These are phyloP conservation scores for Pandion haliaetus DNA, from an alignment of 2,113 vertebrate genomes.

Conservation along the genomic window DNA sequence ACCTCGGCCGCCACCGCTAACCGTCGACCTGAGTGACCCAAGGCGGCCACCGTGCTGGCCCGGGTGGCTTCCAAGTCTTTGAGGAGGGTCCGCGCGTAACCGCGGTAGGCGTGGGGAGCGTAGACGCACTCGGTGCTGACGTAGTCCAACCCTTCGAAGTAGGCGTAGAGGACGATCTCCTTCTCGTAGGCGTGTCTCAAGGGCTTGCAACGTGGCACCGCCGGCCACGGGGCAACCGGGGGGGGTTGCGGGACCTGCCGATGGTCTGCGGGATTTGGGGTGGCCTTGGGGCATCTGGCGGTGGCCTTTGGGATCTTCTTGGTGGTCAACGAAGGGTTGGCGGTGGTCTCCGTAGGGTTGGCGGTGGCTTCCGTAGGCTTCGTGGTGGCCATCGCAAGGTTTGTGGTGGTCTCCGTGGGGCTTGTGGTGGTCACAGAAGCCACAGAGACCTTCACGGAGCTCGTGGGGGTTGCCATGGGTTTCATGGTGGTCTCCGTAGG, in stretches of 20 bases:
- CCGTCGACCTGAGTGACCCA: constrained; percentile 87
- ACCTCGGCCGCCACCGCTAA: constrained; percentile 80
- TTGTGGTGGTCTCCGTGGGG: too few species aligned
- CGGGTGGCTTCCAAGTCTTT: constrained; percentile 85
- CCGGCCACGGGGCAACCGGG: constrained; percentile 76
- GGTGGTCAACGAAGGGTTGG: too few species aligned
- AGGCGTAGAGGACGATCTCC: constrained; percentile 92
- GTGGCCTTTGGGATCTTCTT: not conserved
- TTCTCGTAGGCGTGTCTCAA: constrained; percentile 91
- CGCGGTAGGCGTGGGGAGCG: constrained; percentile 88
- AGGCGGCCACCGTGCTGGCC: constrained; percentile 84
- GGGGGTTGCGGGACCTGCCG: constrained; percentile 80
- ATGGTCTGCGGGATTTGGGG: constrained; percentile 74
- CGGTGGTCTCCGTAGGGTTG: too few species aligned
- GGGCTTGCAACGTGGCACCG: constrained; percentile 86
- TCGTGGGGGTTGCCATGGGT: too few species aligned
- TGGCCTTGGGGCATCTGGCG: not conserved
- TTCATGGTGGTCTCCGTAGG: too few species aligned
- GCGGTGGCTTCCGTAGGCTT: too few species aligned
- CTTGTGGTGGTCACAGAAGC: too few species aligned
- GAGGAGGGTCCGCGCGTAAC: constrained; percentile 82
- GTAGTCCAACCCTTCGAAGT: constrained; percentile 89
- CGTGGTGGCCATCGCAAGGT: too few species aligned
- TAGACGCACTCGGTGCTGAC: constrained; percentile 90
- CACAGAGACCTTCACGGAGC: too few species aligned